Conservation (phyloP, 1,140 invertebrate species). For the Brachionus asplanchnoidis region DNA sequence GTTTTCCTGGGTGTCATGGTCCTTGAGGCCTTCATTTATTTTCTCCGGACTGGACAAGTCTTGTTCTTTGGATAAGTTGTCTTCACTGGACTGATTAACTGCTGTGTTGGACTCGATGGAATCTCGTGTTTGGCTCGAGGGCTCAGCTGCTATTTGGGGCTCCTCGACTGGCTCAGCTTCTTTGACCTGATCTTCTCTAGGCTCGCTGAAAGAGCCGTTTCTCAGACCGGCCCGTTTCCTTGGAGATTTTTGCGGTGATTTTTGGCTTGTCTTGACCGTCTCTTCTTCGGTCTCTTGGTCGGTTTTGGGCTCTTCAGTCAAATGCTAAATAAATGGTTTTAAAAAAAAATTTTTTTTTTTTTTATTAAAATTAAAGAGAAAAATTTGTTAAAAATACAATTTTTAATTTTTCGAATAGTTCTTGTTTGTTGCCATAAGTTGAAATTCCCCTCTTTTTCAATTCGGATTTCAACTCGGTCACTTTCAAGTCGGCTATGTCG, state of each 20-base stretch:
- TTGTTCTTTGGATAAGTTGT: neutral
- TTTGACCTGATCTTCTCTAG: neutral
- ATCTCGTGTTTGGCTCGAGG: neutral
- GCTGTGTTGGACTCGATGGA: neutral
- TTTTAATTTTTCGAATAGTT: slow-evolving; percentile 29
- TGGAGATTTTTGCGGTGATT: slow-evolving; percentile 5
- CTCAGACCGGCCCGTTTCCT: neutral
- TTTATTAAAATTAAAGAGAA: neutral
- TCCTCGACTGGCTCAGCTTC: neutral
- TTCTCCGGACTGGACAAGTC: neutral
- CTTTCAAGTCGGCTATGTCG: slow-evolving; percentile 10
- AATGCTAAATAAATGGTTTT: neutral
- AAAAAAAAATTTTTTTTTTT: neutral
- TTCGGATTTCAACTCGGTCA: slow-evolving; percentile 14
- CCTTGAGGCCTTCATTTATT: neutral
- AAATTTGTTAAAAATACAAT: neutral
- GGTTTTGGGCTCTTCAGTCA: neutral
- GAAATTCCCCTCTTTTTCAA: slow-evolving; percentile 24
- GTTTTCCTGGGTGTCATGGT: no score
- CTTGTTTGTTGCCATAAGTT: slow-evolving; percentile 35
- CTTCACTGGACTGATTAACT: neutral
- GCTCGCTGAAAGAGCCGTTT: neutral
- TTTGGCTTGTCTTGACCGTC: neutral
- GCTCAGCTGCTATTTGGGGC: neutral
- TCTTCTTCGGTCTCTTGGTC: neutral